Evolutionary conservation across 2,888 invertebrate species (phyloP), one percentile per base, ranked within the genome.

Genomic region (Campoplex capitator): DNA sequence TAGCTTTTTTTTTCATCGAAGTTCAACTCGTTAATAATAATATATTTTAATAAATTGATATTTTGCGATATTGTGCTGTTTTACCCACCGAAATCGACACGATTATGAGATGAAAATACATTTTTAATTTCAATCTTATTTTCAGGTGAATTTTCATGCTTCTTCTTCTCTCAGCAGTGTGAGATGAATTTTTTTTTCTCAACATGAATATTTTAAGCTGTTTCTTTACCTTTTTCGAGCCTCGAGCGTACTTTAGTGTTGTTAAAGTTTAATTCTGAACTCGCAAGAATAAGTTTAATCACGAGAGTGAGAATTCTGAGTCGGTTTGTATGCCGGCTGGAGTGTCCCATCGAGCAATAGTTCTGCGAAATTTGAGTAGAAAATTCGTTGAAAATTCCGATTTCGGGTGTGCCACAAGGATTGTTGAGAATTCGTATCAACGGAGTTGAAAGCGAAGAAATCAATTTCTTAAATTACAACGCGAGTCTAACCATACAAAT

Each of bases 111-210:
- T 38, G 38, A 45, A 45, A 13, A 11, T 45, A 11, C 45, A 45
- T 45, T 45, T 45, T 54, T n/a, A 6, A n/a, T n/a, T 1, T 7
- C n/a, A n/a, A 54, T 6, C 6, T 54, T 7, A 7, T 54, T 54
- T 4, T 4, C 0, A 0, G n/a, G n/a, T n/a, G 7, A 8, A n/a
- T n/a, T n/a, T 54, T 7, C 6, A 0, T n/a, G 1, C 7, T n/a
- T 54, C n/a, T 54, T n/a, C 38, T 54, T n/a, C 18, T n/a, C 3
- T n/a, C n/a, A 54, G n/a, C 54, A 51, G 38, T 1, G 6, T 38
- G 0, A 38, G 38, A 38, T 38, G 6, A 38, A 38, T 38, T 38
- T 38, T 38, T 7, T n/a, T n/a, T 4, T n/a, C 0, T 54, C 7
- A 54, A 8, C 54, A 54, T 54, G 54, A 54, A 54, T 54, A n/a